phyloP scores from a whole-genome alignment of 2,888 invertebrate genomes.

The Lacanobia wlatinum region DNA sequence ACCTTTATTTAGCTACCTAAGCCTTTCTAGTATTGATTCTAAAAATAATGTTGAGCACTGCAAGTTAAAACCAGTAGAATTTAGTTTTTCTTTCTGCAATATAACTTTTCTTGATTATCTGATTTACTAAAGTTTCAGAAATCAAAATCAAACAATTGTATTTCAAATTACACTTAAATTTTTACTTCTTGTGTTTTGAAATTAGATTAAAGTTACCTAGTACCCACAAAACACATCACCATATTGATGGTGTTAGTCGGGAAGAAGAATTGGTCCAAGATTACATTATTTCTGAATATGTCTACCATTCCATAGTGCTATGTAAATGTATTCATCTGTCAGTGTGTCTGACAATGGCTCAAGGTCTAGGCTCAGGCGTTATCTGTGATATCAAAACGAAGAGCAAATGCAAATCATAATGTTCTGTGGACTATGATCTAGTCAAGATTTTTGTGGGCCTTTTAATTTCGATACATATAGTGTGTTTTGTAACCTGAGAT shows the following conservation, averaged over 20 bases:
- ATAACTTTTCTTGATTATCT: no score
- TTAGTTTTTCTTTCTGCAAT: no score
- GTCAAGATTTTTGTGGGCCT: background rate
- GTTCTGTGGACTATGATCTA: background rate
- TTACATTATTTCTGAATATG: background rate
- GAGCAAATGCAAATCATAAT: background rate
- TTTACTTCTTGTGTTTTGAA: background rate
- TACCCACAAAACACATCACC: background rate
- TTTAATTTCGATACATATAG: no score
- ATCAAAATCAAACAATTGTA: background rate
- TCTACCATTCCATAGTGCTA: background rate
- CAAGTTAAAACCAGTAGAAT: no score
- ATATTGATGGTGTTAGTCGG: background rate
- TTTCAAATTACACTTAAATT: background rate
- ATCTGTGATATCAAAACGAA: background rate
- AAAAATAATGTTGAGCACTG: no score
- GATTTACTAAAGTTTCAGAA: background rate
- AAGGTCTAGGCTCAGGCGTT: background rate
- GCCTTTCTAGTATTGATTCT: no score
- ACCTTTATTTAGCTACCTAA: no score
- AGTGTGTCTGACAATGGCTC: background rate
- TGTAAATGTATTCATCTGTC: constrained; percentile 1
- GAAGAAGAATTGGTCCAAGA: no score
- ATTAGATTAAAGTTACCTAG: background rate
- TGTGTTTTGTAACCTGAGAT: no score